Conservation (phyloP, 2,113 vertebrate genomes). For the Triplophysa siluroides region DNA sequence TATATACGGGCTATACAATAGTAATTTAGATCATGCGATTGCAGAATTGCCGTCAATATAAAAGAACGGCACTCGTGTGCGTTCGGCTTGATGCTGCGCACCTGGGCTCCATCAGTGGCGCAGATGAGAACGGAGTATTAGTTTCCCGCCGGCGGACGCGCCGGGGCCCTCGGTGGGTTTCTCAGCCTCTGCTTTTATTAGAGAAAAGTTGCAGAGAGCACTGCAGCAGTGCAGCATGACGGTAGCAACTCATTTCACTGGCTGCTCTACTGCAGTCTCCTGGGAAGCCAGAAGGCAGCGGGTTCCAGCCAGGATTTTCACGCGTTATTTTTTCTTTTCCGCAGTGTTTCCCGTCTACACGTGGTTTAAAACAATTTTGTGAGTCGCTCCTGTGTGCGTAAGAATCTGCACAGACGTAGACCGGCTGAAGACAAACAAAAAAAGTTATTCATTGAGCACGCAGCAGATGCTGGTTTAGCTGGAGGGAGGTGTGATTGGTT, state of each 20-base stretch:
- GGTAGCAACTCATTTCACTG: constrained; percentile 20
- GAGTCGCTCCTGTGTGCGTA: not conserved
- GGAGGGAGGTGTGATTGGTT: not conserved
- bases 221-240: constrained; percentile 28
- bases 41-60: constrained; percentile 41
- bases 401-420: not conserved
- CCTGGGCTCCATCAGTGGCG: constrained; percentile 41
- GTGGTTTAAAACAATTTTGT: constrained; percentile 18
- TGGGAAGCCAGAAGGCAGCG: constrained; percentile 6
- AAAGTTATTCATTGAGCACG: not conserved
- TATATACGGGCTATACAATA: constrained; percentile 22
- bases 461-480: not conserved
- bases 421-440: not conserved
- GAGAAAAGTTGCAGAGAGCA: constrained; percentile 34
- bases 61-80: constrained; percentile 13
- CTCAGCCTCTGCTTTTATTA: constrained; percentile 47
- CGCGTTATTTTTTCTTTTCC: not conserved
- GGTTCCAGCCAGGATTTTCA: constrained; percentile 1
- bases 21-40: constrained; percentile 38
- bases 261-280: constrained; percentile 27
- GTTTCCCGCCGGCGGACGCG: constrained; percentile 35
- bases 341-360: not conserved
- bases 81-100: constrained; percentile 35
- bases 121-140: constrained; percentile 51
- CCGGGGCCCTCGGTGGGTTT: constrained; percentile 28